A percentile compares a stretch with the other conserved stretches of the same genome.
Conservation (phyloP, 2,113 vertebrate genomes). For the Nothobranchius furzeri region DNA sequence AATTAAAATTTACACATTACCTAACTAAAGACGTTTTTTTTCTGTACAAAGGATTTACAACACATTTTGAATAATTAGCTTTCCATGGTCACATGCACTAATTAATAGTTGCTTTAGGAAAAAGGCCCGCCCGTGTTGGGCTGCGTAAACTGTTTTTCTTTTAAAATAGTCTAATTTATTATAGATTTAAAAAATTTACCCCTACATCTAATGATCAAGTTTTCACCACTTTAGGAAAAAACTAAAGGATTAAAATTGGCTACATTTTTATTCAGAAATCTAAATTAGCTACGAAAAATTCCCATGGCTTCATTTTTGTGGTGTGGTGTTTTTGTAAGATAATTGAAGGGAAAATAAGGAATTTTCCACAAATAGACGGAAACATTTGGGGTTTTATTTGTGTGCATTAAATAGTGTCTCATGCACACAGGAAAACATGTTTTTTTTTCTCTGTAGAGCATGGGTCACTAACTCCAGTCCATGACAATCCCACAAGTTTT, state of each 20-base stretch:
- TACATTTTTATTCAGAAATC: not conserved
- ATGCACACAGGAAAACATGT: too few relatives aligned
- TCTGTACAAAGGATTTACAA: too few relatives aligned
- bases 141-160: not conserved
- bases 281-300: not conserved
- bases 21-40: too few relatives aligned
- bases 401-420: too few relatives aligned
- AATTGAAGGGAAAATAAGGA: too few relatives aligned
- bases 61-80: not conserved
- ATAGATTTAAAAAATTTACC: not conserved
- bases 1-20: not conserved
- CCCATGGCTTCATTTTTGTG: too few relatives aligned
- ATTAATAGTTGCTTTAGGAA: not conserved
- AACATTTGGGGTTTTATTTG: too few relatives aligned
- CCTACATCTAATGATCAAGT: not conserved
- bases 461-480: too few relatives aligned
- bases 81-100: not conserved
- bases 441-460: too few relatives aligned
- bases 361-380: too few relatives aligned
- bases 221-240: not conserved
- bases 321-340: too few relatives aligned
- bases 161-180: not conserved
- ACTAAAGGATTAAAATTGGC: not conserved
- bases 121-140: not conserved
- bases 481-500: too few relatives aligned